Base-by-base conservation (phyloP, 2,113 vertebrate genomes). In the Notarius quadriscutis region DNA sequence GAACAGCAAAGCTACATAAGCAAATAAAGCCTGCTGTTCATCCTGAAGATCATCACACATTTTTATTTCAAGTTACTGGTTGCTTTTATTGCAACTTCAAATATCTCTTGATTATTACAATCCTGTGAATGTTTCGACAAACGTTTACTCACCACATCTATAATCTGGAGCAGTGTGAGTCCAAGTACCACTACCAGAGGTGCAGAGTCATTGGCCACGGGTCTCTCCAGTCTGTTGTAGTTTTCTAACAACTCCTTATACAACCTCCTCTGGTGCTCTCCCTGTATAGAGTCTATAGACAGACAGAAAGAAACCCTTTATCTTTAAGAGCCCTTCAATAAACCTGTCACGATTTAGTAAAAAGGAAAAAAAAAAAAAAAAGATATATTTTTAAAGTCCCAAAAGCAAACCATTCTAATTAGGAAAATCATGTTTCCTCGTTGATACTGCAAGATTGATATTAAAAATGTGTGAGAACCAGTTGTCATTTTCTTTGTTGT, bases 81-180 rank as follows among this genome's bases (percentile, higher is more conserved):
- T 22, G 0, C 5, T 65, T 79, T n/a, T 60, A 9, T 41, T 34
- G 25, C 30, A 30, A 17, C 8, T 8, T 48, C 22, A 87, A 63
- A 57, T 8, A 48, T 9, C 34, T 74, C 0, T 74, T 17, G 57
- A 60, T 81, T 41, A 60, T 63, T 82, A 48, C 22, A 51, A 65
- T 27, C 34, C 20, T 55, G 2, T 6, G 48, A 51, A 25, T 67
- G 34, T 30, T 67, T 50, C 17, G 12, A 14, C 12, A 53, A 6
- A 82, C 4, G 58, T 71, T 81, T 48, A 95, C 96, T 96, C 92
- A 97, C 97, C 95, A 97, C 96, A 0, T 98, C 97, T 55, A 97
- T 97, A 90, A 98, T 98, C 88, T 98, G 97, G n/a, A 97, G 94
- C 91, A 98, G 92, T 0, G 97, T 97, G 88, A 98, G 92, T 75